Conservation (phyloP, 2,888 invertebrate species). For the Harpalus rubripes region DNA sequence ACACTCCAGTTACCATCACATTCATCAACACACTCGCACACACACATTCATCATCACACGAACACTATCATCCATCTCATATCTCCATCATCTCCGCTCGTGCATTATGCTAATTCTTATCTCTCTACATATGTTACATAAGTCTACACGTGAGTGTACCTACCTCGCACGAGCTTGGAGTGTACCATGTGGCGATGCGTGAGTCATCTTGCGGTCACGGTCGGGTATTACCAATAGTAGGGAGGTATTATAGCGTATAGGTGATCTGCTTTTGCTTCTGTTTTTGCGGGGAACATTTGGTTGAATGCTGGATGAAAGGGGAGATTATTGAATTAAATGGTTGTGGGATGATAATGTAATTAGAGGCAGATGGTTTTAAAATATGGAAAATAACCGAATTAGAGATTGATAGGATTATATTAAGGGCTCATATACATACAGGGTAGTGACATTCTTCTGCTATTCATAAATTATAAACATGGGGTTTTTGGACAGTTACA, state of each 20-base stretch:
- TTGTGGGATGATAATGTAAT: constrained; percentile 28
- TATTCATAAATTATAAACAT: too few relatives aligned
- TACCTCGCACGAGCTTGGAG: constrained; percentile 4
- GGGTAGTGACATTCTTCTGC: not conserved
- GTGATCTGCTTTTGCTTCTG: constrained; percentile 23
- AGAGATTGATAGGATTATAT: not conserved
- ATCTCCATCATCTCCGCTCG: not conserved
- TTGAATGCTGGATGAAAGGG: not conserved
- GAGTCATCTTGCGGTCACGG: constrained; percentile 52
- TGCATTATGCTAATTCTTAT: constrained; percentile 6
- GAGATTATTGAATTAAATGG: constrained; percentile 38
- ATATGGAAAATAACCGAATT: not conserved
- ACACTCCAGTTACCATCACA: not conserved
- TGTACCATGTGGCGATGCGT: constrained; percentile 40
- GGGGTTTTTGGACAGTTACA: too few relatives aligned
- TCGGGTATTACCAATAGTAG: constrained; percentile 30
- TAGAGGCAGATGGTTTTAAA: constrained; percentile 12
- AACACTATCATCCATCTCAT: not conserved
- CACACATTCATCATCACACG: not conserved
- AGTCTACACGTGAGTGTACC: not conserved
- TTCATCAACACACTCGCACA: not conserved
- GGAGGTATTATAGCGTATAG: not conserved
- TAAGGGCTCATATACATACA: not conserved
- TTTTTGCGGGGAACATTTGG: too few relatives aligned
- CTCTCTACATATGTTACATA: constrained; percentile 2